Evolutionary conservation across 2,797 vertebrate species (phyloP).

Genomic region (Brachyrhaphis roseni): DNA sequence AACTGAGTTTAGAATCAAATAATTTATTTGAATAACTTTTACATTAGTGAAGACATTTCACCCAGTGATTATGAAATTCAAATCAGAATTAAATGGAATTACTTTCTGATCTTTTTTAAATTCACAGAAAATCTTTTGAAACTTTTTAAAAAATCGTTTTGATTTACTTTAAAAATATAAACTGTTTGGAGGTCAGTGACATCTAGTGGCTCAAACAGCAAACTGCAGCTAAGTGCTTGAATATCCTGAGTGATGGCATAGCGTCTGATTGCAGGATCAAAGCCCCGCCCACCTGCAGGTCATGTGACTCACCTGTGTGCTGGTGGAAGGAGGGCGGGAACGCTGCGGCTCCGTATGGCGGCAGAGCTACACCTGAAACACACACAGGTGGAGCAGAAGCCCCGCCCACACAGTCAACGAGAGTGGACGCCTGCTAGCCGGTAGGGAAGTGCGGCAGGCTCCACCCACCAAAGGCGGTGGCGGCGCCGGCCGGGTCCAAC

Average conservation of each 20-base stretch:
- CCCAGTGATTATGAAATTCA: not conserved
- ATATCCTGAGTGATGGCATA: not conserved
- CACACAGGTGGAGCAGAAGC: conserved; percentile 12
- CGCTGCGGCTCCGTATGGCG: conserved; percentile 78
- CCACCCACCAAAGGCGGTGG: conserved; percentile 47
- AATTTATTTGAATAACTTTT: too few relatives aligned
- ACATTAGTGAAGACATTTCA: not conserved
- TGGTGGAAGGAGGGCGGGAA: conserved; percentile 60
- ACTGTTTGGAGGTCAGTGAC: not conserved
- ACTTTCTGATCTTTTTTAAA: not conserved
- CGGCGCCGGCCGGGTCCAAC: conserved; percentile 80
- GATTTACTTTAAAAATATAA: not conserved
- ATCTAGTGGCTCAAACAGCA: not conserved
- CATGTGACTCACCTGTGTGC: conserved; percentile 51
- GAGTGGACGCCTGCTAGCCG: not conserved
- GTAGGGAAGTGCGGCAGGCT: not conserved
- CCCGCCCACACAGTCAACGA: not conserved
- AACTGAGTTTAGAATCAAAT: not conserved
- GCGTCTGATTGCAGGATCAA: not conserved
- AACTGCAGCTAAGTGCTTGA: not conserved
- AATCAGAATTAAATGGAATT: not conserved
- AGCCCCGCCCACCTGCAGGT: not conserved
- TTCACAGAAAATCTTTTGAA: not conserved
- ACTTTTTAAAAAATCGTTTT: not conserved
- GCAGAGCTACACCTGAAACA: conserved; percentile 87